Evolutionary conservation across 2,113 vertebrate species (phyloP).

Genomic region (Ranitomeya variabilis): DNA sequence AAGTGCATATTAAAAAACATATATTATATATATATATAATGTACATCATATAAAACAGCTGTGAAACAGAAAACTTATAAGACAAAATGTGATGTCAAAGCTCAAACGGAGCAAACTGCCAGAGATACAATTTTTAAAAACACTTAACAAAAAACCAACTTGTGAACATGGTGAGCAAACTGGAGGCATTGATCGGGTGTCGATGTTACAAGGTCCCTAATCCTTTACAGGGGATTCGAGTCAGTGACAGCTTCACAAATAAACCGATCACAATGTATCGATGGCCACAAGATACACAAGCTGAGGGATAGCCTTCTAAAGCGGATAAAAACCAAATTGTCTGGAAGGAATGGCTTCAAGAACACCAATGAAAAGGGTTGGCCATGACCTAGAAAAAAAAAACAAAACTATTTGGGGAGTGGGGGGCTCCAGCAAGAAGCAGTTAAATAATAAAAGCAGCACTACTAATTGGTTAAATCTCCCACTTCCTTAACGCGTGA

Average conservation of each 20-base stretch:
- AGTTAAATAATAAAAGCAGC: no score
- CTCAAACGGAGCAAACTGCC: neutral
- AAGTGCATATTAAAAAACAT: constrained; percentile 49
- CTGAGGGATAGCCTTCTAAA: neutral
- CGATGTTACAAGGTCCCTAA: neutral
- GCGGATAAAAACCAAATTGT: neutral
- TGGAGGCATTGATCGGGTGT: neutral
- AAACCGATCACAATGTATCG: neutral
- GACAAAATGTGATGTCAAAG: constrained; percentile 36
- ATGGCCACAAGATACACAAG: neutral
- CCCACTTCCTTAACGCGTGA: no score
- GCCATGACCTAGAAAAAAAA: no score
- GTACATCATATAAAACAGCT: constrained; percentile 50
- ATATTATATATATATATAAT: constrained; percentile 40
- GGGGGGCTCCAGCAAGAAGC: no score
- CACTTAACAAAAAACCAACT: neutral
- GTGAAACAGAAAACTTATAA: constrained; percentile 19
- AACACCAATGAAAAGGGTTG: neutral
- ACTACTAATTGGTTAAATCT: no score
- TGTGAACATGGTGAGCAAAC: neutral
- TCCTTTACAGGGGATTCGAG: neutral
- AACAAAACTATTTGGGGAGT: no score
- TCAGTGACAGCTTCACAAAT: neutral
- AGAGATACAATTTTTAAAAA: neutral
- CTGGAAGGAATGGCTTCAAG: neutral